A percentile compares a stretch with the other conserved stretches of the same genome.
These are phyloP conservation scores for Cygnus buccinator DNA, from an alignment of 2,113 vertebrate species.

Conservation along the genomic window DNA sequence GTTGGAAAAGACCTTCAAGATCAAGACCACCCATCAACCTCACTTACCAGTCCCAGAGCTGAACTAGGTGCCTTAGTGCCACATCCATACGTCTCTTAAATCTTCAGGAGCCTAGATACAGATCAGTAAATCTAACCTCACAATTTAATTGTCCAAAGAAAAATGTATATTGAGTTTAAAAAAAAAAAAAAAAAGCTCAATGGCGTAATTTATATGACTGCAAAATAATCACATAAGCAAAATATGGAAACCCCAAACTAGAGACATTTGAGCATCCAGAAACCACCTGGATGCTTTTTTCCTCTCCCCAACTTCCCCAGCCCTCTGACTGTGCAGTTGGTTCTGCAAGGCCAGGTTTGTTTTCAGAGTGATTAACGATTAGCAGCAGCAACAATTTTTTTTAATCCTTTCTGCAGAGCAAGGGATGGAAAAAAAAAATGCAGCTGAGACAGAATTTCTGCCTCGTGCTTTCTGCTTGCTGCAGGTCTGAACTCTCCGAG, in stretches of 20 bases:
- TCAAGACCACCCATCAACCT: neutral
- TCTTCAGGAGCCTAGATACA: neutral
- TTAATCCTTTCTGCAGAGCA: neutral
- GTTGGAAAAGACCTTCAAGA: neutral
- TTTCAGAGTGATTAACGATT: slow-evolving; percentile 48
- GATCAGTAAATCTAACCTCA: neutral
- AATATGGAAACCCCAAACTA: neutral
- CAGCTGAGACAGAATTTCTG: slow-evolving; percentile 40
- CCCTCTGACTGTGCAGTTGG: neutral
- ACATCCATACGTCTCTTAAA: neutral
- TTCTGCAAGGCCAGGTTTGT: slow-evolving; percentile 50
- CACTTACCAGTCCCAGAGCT: neutral
- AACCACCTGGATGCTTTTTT: neutral
- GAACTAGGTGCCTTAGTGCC: neutral
- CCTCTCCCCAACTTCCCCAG: neutral
- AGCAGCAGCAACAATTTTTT: slow-evolving; percentile 4
- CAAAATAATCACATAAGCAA: neutral
- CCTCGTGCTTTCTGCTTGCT: neutral
- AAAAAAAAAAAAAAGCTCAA: neutral
- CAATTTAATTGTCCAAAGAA: neutral
- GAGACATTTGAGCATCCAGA: neutral
- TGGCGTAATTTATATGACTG: neutral
- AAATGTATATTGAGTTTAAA: neutral
- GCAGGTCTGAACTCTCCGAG: neutral
- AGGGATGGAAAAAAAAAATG: neutral